Percentiles rank a stretch among this genome's conserved stretches.
phyloP scores from a whole-genome alignment of 2,888 invertebrate species.

The Calameuta idolon region DNA sequence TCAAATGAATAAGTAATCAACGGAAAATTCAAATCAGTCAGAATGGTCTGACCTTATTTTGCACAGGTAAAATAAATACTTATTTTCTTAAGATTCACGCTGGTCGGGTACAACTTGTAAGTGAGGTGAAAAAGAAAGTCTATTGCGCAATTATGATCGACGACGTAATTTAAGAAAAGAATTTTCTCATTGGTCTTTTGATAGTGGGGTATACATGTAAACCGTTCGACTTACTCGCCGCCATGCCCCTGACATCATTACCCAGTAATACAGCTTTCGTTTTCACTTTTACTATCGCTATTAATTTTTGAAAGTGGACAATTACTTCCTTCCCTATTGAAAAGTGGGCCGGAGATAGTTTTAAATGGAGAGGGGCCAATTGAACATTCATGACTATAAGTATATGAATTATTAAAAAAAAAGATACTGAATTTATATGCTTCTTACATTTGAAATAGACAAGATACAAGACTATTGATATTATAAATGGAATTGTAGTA shows the following conservation, averaged over 20 bases:
- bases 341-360: background rate
- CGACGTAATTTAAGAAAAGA: background rate
- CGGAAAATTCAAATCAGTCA: background rate
- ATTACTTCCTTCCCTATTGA: background rate
- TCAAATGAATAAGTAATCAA: background rate
- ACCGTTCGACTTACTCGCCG: background rate
- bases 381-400: background rate
- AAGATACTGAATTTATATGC: background rate
- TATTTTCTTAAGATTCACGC: background rate
- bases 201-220: background rate
- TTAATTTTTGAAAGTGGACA: slow-evolving; percentile 1
- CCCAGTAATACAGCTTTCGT: slow-evolving; percentile 37
- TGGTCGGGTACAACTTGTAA: background rate
- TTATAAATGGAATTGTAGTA: background rate
- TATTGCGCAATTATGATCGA: background rate
- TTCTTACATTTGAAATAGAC: background rate
- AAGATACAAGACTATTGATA: background rate
- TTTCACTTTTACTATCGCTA: slow-evolving; percentile 27
- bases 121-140: background rate
- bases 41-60: background rate
- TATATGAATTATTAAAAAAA: background rate
- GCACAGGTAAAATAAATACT: background rate
- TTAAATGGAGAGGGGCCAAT: background rate
- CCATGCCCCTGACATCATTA: slow-evolving; percentile 41
- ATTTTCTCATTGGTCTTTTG: background rate